Percentiles rank a stretch among this genome's conserved stretches.
Evolutionary conservation across 2,888 invertebrate species (phyloP).

Genomic region (Subacronicta megacephala): DNA sequence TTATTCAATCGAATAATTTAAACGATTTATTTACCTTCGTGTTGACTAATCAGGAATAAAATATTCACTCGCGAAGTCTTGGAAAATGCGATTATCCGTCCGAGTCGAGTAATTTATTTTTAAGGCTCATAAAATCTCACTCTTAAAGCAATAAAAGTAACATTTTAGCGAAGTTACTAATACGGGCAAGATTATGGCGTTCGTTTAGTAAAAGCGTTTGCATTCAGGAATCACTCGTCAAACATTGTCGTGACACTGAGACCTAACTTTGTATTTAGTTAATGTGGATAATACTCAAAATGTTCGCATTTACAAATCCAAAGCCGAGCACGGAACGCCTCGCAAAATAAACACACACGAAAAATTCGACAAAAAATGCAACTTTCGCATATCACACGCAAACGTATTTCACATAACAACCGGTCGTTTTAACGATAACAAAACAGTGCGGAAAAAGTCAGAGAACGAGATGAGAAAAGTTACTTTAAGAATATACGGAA

Average conservation of each 20-base stretch:
- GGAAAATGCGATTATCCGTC: conserved; percentile 77
- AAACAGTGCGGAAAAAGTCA: conserved; percentile 76
- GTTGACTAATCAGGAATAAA: conserved; percentile 76
- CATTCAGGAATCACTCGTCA: conserved; percentile 79
- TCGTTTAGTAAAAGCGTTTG: conserved; percentile 69
- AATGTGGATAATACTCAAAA: conserved; percentile 70
- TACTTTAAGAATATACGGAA: conserved; percentile 89
- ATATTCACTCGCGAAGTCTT: conserved; percentile 80
- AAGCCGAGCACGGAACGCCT: conserved; percentile 69
- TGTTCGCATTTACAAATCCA: conserved; percentile 69
- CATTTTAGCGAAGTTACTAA: conserved; percentile 83
- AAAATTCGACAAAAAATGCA: conserved; percentile 69
- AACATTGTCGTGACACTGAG: conserved; percentile 80
- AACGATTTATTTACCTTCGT: conserved; percentile 75
- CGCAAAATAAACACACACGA: conserved; percentile 77
- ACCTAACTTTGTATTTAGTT: conserved; percentile 68
- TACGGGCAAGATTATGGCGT: conserved; percentile 71
- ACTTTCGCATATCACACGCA: conserved; percentile 83
- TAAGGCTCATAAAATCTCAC: conserved; percentile 88
- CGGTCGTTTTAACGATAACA: conserved; percentile 71
- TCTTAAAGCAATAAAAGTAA: conserved; percentile 86
- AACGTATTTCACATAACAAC: conserved; percentile 82
- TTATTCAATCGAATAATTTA: conserved; percentile 64
- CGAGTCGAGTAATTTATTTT: conserved; percentile 85
- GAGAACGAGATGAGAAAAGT: conserved; percentile 87